Percentiles rank a stretch among this genome's conserved stretches.
phyloP scores from a whole-genome alignment of 2,113 vertebrate genomes.

The Pantherophis guttatus region DNA sequence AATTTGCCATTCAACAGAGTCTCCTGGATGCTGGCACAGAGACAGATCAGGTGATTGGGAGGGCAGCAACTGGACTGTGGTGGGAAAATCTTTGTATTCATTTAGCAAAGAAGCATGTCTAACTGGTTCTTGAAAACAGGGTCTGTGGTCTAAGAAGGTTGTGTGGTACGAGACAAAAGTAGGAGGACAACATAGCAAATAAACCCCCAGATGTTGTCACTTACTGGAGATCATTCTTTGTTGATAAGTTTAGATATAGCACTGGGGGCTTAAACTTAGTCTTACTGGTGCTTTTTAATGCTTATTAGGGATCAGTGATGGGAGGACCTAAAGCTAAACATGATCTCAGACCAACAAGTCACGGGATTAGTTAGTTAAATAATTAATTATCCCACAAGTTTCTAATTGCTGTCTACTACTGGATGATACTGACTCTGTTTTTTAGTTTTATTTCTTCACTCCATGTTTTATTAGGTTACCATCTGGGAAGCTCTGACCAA shows the following conservation, averaged over 20 bases:
- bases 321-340: background rate
- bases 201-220: background rate
- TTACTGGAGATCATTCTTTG: background rate
- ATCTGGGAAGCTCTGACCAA: slow-evolving; percentile 94
- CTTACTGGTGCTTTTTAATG: background rate
- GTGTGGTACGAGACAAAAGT: background rate
- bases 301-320: background rate
- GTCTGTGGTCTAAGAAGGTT: background rate
- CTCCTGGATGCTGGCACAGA: slow-evolving; percentile 89
- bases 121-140: background rate
- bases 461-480: slow-evolving; percentile 78
- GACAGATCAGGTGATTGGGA: slow-evolving; percentile 82
- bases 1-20: slow-evolving; percentile 96
- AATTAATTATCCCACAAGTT: background rate
- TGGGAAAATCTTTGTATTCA: too few relatives aligned
- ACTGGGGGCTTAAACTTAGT: background rate
- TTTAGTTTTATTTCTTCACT: background rate
- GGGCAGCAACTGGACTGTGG: background rate
- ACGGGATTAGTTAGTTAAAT: background rate
- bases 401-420: background rate
- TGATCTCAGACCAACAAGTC: background rate
- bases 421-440: background rate
- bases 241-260: background rate
- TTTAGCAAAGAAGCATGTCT: background rate
- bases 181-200: background rate